phyloP scores from a whole-genome alignment of 2,797 vertebrate species.

The Dipus sagitta region DNA sequence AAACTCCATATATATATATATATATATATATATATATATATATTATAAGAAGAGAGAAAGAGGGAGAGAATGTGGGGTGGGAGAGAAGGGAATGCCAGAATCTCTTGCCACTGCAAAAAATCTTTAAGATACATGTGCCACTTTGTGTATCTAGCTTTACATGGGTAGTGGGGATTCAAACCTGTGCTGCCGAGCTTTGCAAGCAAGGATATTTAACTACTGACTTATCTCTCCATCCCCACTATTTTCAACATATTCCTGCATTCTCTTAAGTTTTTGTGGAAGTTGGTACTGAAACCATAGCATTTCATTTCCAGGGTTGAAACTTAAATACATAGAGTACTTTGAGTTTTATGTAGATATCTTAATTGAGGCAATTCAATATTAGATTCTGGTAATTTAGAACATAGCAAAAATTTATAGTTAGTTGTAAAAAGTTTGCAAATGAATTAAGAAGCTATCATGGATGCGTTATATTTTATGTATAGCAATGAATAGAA shows the following conservation, averaged over 20 bases:
- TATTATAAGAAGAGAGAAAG: too few relatives aligned
- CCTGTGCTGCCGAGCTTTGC: too few relatives aligned
- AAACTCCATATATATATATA: background rate
- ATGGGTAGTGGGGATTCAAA: too few relatives aligned
- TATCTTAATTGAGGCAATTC: background rate
- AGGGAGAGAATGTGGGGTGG: background rate
- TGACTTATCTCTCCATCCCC: too few relatives aligned
- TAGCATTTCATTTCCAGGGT: background rate
- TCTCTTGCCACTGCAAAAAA: too few relatives aligned
- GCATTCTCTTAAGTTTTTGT: background rate
- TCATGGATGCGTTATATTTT: conserved; percentile 10
- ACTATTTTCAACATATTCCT: background rate
- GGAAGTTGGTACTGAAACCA: background rate
- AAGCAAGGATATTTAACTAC: too few relatives aligned
- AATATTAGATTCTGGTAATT: background rate
- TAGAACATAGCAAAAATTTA: background rate
- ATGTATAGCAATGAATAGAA: background rate
- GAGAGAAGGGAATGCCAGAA: too few relatives aligned
- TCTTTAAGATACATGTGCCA: too few relatives aligned
- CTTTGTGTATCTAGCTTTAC: too few relatives aligned
- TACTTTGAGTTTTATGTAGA: background rate
- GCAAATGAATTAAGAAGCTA: background rate
- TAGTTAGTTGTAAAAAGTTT: background rate
- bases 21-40: too few relatives aligned
- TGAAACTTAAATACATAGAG: background rate